phyloP scores from a whole-genome alignment of 2,113 vertebrate species.

The Candoia aspera region DNA sequence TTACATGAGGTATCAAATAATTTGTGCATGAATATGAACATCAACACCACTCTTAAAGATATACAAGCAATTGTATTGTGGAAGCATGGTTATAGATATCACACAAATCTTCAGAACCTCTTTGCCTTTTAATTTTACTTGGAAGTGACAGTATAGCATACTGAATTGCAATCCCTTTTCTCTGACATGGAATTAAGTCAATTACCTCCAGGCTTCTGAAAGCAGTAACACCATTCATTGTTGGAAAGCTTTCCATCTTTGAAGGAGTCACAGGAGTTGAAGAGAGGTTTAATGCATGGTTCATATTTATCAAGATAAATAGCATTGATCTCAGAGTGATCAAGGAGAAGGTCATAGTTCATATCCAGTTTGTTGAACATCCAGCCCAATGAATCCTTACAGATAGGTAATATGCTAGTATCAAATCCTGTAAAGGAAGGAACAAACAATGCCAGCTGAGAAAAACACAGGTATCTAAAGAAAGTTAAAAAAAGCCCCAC shows the following conservation, averaged over 20 bases:
- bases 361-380: constrained; percentile 99
- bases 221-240: constrained; percentile 88
- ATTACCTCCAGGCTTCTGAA: constrained; percentile 85
- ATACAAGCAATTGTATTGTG: background rate
- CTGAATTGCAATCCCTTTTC: background rate
- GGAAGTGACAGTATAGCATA: background rate
- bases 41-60: background rate
- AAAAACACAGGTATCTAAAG: rapidly evolving
- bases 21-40: background rate
- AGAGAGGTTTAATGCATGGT: constrained; percentile 88
- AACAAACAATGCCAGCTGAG: constrained; percentile 23
- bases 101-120: background rate
- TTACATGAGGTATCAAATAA: background rate
- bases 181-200: background rate
- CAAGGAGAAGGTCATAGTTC: constrained; percentile 96
- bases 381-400: constrained; percentile 97
- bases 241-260: constrained; percentile 90
- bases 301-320: constrained; percentile 97
- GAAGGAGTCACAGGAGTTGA: constrained; percentile 85
- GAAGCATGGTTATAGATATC: background rate
- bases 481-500: background rate
- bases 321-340: constrained; percentile 93
- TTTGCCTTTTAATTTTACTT: background rate
- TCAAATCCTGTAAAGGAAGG: constrained; percentile 81
- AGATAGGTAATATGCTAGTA: constrained; percentile 97